Conservation (phyloP, 2,888 invertebrate genomes). For the Physocephala rufipes region DNA sequence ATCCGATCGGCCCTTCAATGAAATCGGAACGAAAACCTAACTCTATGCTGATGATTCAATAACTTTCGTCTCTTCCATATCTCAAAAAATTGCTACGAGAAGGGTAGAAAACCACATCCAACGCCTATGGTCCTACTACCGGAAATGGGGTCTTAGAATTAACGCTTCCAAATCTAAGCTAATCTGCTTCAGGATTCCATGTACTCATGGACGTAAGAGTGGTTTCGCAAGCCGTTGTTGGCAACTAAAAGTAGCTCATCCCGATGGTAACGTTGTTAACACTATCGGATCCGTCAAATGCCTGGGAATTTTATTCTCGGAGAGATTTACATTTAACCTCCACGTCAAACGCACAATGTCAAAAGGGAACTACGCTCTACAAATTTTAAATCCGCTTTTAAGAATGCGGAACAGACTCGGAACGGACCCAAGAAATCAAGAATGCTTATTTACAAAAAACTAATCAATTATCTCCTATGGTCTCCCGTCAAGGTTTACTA, state of each 20-base stretch:
- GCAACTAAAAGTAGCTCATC: not conserved
- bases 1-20: not conserved
- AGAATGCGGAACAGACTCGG: not conserved
- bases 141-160: slow-evolving; percentile 16
- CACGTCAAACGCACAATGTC: no score
- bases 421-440: not conserved
- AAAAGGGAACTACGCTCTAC: not conserved
- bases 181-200: slow-evolving; percentile 3
- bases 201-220: not conserved
- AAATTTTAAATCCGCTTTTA: not conserved
- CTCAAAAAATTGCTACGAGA: not conserved
- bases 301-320: not conserved
- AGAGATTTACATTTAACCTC: not conserved
- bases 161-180: not conserved
- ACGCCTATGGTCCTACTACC: not conserved
- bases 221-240: not conserved
- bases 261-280: not conserved
- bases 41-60: slow-evolving; percentile 13
- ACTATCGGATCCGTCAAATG: not conserved
- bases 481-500: not conserved
- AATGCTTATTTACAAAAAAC: not conserved
- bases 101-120: slow-evolving; percentile 8
- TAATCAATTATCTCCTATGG: not conserved
- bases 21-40: not conserved
- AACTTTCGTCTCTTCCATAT: not conserved